Evolutionary conservation across 37 sponge, comb jelly and placozoan species (phyloP), one percentile per base, ranked within the genome.

Genomic region (Chondrilla cf. caribensis): DNA sequence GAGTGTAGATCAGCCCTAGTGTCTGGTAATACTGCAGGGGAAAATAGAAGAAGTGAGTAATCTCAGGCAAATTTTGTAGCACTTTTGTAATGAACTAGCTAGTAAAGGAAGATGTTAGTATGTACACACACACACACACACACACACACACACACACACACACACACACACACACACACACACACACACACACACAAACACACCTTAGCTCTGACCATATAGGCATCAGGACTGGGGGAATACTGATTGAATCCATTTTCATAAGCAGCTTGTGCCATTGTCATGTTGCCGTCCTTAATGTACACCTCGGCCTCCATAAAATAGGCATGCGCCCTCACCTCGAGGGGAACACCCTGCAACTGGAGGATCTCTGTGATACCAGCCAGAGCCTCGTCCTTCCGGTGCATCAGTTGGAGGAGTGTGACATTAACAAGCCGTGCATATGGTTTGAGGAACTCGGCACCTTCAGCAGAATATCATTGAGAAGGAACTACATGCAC

Each of bases 131-230:
- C 51, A 33, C 67, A 24, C 82, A 65, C 47, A 38, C 82, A 65
- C 68, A 81, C 68, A 38, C 44, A 65, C 82, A 65, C 68, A 67
- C 67, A 81, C 68, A 65, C 54, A 65, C 82, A 81, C 68, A 65
- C 82, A 65, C 68, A 60, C 66, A 81, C 81, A 81, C 65, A 36
- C 65, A 81, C 81, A 81, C 66, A 32, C 81, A 81, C 81, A 62
- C 81, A 81, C 81, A 60, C 81, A 81, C 66, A 60, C 81, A 81
- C 81, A 81, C 62, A 58, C 81, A 81, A 40, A 60, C 81, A 60
- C 70, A 82, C 82, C 76, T 80, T 91, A 29, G 87, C 91, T 81
- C 91, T 82, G 68, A 83, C 70, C 24, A 91, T 80, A 40, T 47
- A 80, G 28, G 75, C 54, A 51, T 91, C 91, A 57, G 81, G 41